Evolutionary conservation across 2,797 vertebrate genomes (phyloP), one percentile per base, ranked within the genome.

Genomic region (Chaetophractus vellerosus): DNA sequence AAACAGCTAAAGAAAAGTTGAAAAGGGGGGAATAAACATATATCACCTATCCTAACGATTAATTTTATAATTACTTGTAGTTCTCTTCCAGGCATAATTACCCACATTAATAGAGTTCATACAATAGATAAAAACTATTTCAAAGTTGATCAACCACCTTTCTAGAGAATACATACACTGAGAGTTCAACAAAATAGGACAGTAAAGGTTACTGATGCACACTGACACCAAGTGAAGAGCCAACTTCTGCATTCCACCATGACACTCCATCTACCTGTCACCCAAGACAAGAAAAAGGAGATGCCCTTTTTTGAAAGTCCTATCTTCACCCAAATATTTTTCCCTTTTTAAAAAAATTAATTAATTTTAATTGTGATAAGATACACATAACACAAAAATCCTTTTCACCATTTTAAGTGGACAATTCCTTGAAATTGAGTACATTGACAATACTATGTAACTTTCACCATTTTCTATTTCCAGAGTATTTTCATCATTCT

Each of bases 1-100:
- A 90, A 24, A 78, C 72, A 92, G 79, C 18, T 92, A 59, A 87
- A 94, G 78, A 41, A 87, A 69, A 69, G 9, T 55, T 57, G 75
- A 24, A 63, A 75, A 63, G 41, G 48, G 36, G 36, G 52, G 79
- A 88, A 88, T 41, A 16, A 21, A 38, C 16, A 91, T 2, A 68
- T 57, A 92, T 83, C 64, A 80, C 52, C 48, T 80, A 23, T 59
- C 52, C 76, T 69, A 83, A 88, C 14, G 38, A 81, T 88, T 88
- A 55, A 63, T 81, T 87, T 89, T 81, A 31, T 76, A 83, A 89
- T 81, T 72, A 84, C 66, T 66, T 87, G 68, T 5, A 92, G 78
- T 86, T 93, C 80, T 86, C 84, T 90, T 93, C n/a, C 71, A 81
- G 84, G 52, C 24, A 92, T 80, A 90, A 82, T 38, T 72, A 94